Conservation (phyloP, 1,140 invertebrate genomes). For the Zaprionus vittiger region DNA sequence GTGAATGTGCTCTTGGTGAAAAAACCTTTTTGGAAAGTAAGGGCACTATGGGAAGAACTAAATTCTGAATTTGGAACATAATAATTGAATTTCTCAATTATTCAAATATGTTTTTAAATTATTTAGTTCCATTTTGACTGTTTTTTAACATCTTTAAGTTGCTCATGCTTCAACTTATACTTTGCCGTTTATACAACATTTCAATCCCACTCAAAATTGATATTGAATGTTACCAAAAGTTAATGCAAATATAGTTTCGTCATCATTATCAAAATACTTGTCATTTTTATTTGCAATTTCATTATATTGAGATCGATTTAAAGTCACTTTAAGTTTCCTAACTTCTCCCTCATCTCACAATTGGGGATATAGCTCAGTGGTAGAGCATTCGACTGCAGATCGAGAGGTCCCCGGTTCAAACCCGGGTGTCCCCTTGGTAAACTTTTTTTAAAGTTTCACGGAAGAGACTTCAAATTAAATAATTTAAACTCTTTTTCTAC, state of each 20-base stretch:
- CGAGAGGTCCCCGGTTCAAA: slow-evolving; percentile 97
- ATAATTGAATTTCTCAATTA: too few species aligned
- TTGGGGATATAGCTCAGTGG: slow-evolving; percentile 90
- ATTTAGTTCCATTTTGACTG: too few species aligned
- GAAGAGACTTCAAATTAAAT: too few species aligned
- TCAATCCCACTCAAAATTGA: neutral
- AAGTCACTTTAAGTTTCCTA: neutral
- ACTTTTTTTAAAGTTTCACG: neutral
- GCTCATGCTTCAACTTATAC: neutral
- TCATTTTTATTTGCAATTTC: neutral
- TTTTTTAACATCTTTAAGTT: too few species aligned
- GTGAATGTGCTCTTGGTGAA: neutral
- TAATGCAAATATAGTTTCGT: neutral
- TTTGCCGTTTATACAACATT: neutral
- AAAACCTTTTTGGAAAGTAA: too few species aligned
- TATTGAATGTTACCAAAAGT: neutral
- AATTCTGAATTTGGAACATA: too few species aligned
- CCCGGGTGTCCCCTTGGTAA: slow-evolving; percentile 93
- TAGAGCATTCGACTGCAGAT: slow-evolving; percentile 97
- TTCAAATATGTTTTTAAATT: too few species aligned
- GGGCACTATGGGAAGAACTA: too few species aligned
- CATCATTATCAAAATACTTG: neutral
- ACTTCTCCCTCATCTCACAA: neutral
- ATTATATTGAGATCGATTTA: neutral
- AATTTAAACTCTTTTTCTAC: too few species aligned